A percentile compares a stretch with the other conserved stretches of the same genome.
Evolutionary conservation across 2,113 vertebrate genomes (phyloP).

Genomic region (Hypocryptadius cinnamomeus): DNA sequence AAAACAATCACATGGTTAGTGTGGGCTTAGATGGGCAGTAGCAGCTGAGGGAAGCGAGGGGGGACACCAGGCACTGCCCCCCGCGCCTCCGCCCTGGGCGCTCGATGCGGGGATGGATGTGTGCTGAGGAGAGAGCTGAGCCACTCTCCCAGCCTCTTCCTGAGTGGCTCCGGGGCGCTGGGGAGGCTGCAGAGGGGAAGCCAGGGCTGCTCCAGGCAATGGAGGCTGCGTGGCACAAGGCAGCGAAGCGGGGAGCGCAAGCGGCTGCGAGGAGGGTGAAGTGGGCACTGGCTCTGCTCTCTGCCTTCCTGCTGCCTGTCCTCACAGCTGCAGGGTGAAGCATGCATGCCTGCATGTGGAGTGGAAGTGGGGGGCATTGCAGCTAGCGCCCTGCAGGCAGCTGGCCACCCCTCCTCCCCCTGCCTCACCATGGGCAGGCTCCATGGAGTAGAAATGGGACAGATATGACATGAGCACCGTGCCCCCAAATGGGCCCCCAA

Average conservation of each 20-base stretch:
- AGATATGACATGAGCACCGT: fast-evolving
- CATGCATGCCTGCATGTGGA: neutral
- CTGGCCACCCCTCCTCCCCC: neutral
- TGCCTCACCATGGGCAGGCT: neutral
- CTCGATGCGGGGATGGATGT: neutral
- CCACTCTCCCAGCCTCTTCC: neutral
- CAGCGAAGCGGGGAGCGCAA: slow-evolving; percentile 50
- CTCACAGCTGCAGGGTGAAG: neutral
- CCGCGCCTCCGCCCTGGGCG: neutral
- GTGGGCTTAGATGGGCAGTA: slow-evolving; percentile 69
- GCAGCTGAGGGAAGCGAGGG: slow-evolving; percentile 17
- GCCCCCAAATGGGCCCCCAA: fast-evolving
- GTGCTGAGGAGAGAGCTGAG: neutral
- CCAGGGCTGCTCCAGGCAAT: neutral
- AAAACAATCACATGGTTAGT: slow-evolving; percentile 95
- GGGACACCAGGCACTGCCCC: neutral
- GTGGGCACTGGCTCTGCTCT: neutral
- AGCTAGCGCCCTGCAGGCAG: neutral
- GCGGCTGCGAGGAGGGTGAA: neutral
- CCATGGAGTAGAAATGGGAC: neutral
- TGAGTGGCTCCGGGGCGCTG: neutral
- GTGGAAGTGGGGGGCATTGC: neutral
- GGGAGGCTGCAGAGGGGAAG: neutral
- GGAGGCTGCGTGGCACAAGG: neutral
- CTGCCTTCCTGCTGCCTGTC: neutral